These are phyloP conservation scores for Fistularia tabacaria DNA, from an alignment of 2,797 vertebrate species.

Conservation along the genomic window DNA sequence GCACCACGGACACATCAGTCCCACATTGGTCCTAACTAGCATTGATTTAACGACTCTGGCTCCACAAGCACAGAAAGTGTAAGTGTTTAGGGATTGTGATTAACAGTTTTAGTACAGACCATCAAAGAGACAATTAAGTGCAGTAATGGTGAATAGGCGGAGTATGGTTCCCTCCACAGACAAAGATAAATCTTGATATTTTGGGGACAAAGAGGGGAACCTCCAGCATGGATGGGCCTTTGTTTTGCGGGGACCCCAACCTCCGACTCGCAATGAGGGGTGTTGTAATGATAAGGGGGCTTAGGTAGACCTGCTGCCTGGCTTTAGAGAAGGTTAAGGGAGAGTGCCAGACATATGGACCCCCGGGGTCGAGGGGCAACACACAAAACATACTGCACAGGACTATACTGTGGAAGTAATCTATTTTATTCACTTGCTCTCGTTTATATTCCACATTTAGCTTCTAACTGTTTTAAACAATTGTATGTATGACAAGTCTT, in stretches of 20 bases:
- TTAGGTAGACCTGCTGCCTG: slow-evolving; percentile 47
- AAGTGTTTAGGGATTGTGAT: slow-evolving; percentile 51
- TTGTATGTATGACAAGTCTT: background rate
- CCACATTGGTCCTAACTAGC: slow-evolving; percentile 34
- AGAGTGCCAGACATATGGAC: slow-evolving; percentile 69
- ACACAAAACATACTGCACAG: slow-evolving; percentile 27
- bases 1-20: slow-evolving; percentile 8
- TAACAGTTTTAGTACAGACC: slow-evolving; percentile 52
- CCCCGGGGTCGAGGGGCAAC: slow-evolving; percentile 39
- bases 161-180: slow-evolving; percentile 51
- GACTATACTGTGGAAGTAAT: slow-evolving; percentile 7
- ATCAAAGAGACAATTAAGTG: slow-evolving; percentile 67
- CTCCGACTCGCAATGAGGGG: slow-evolving; percentile 56
- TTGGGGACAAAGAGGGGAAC: slow-evolving; percentile 55
- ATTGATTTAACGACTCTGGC: slow-evolving; percentile 55
- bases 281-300: slow-evolving; percentile 36
- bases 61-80: slow-evolving; percentile 38
- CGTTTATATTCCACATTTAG: background rate
- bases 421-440: slow-evolving; percentile 17
- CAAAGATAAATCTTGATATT: slow-evolving; percentile 58
- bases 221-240: slow-evolving; percentile 46
- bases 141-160: slow-evolving; percentile 46
- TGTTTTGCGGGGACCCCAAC: slow-evolving; percentile 56
- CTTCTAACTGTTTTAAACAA: background rate
- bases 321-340: slow-evolving; percentile 31